Evolutionary conservation across 2,113 vertebrate species (phyloP).

Genomic region (Ammodytes marinus): DNA sequence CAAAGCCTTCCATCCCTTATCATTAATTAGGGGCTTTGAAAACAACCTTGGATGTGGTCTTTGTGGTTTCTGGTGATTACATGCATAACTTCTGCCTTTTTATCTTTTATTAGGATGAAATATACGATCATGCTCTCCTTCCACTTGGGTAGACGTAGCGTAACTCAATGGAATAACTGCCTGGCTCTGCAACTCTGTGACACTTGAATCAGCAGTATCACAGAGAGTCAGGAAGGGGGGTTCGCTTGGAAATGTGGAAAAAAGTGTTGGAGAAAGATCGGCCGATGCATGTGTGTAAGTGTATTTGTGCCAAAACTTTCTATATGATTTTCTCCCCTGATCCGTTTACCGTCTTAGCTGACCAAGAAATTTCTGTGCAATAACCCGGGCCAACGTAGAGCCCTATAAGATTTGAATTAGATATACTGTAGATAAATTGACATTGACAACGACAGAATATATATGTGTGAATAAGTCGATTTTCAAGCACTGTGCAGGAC

Average conservation of each 20-base stretch:
- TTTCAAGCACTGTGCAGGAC: conserved; percentile 9
- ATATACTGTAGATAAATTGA: conserved; percentile 56
- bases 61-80: conserved; percentile 46
- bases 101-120: conserved; percentile 50
- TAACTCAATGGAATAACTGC: conserved; percentile 79
- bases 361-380: conserved; percentile 74
- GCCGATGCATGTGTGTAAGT: conserved; percentile 18
- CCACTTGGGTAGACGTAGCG: conserved; percentile 31
- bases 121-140: conserved; percentile 58
- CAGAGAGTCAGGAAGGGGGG: conserved; percentile 23
- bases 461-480: conserved; percentile 30
- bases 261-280: conserved; percentile 48
- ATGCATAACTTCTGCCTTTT: conserved; percentile 46
- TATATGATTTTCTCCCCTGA: conserved; percentile 74
- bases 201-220: conserved; percentile 74
- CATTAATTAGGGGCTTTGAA: conserved; percentile 29
- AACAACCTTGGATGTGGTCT: conserved; percentile 32
- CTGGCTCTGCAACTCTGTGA: conserved; percentile 74
- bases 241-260: conserved; percentile 34
- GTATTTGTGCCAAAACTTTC: conserved; percentile 54
- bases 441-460: conserved; percentile 59
- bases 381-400: conserved; percentile 52
- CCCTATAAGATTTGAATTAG: conserved; percentile 52
- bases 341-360: conserved; percentile 78
- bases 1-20: conserved; percentile 44